Conservation (phyloP, 2,113 vertebrate genomes). For the Tragelaphus strepsiceros region DNA sequence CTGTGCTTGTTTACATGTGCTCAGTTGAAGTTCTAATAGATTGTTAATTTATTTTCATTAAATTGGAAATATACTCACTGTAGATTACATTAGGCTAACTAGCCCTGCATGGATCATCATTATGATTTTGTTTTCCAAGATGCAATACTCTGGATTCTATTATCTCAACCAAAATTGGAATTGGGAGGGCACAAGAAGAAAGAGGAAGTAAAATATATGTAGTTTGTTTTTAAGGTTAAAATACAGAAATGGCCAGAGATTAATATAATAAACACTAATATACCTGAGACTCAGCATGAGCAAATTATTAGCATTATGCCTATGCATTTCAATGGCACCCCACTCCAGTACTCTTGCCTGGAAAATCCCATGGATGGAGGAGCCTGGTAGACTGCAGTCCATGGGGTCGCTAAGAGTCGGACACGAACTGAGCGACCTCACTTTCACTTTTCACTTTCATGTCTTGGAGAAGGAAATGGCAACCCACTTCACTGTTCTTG, state of each 20-base stretch:
- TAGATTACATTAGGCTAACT: conserved; percentile 66
- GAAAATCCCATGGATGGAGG: too few relatives aligned
- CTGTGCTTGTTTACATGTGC: background rate
- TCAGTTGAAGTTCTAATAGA: background rate
- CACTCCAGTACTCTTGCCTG: too few relatives aligned
- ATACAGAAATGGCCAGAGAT: background rate
- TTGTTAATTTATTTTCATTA: background rate
- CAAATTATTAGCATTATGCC: background rate
- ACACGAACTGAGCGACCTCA: too few relatives aligned
- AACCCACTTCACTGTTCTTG: too few relatives aligned
- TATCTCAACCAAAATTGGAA: conserved; percentile 41
- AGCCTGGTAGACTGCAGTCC: too few relatives aligned
- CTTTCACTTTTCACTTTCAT: too few relatives aligned
- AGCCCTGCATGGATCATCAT: conserved; percentile 56
- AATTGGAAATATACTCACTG: conserved; percentile 73
- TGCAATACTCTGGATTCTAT: background rate
- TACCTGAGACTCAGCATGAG: background rate
- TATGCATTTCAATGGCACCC: too few relatives aligned
- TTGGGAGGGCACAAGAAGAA: background rate
- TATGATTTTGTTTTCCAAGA: conserved; percentile 62
- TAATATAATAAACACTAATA: background rate
- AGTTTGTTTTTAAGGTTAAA: background rate
- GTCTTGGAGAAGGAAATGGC: too few relatives aligned
- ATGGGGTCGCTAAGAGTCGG: too few relatives aligned
- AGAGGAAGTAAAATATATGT: background rate